Evolutionary conservation across 2,797 vertebrate species (phyloP).

Genomic region (Diplodus puntazzo): DNA sequence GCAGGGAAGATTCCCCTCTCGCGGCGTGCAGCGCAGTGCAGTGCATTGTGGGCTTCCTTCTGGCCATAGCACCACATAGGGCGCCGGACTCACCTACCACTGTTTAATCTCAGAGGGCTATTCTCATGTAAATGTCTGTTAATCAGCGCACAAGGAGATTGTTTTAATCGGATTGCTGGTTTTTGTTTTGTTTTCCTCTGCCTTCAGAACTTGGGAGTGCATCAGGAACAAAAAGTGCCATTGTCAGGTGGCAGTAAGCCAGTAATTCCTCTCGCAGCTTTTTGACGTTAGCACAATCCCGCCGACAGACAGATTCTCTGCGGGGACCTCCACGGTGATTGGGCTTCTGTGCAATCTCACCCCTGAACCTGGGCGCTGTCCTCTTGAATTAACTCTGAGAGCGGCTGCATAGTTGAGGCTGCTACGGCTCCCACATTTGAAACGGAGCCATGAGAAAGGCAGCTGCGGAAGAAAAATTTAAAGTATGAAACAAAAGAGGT

Average conservation of each 20-base stretch:
- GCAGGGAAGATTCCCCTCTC: conserved; percentile 58
- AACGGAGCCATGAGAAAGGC: conserved; percentile 25
- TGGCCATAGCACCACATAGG: conserved; percentile 72
- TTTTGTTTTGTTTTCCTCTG: conserved; percentile 78
- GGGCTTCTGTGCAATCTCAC: conserved; percentile 74
- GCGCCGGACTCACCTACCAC: conserved; percentile 79
- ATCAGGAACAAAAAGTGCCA: conserved; percentile 76
- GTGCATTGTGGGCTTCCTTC: conserved; percentile 72
- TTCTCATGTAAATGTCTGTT: conserved; percentile 87
- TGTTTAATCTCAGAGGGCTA: conserved; percentile 79
- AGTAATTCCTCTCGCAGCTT: conserved; percentile 80
- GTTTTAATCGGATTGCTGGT: conserved; percentile 87
- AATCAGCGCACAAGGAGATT: conserved; percentile 83
- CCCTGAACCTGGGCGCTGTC: conserved; percentile 79
- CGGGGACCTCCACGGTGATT: conserved; percentile 70
- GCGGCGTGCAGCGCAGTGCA: conserved; percentile 45
- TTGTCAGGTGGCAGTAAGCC: conserved; percentile 83
- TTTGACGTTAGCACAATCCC: conserved; percentile 81
- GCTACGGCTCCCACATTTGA: conserved; percentile 45
- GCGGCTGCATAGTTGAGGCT: conserved; percentile 63
- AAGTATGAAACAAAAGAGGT: not conserved
- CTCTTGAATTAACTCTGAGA: conserved; percentile 81
- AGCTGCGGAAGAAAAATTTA: conserved; percentile 1
- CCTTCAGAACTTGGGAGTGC: conserved; percentile 79
- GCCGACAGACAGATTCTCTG: conserved; percentile 76